Conservation (phyloP, 2,797 vertebrate species). For the Anguilla anguilla region DNA sequence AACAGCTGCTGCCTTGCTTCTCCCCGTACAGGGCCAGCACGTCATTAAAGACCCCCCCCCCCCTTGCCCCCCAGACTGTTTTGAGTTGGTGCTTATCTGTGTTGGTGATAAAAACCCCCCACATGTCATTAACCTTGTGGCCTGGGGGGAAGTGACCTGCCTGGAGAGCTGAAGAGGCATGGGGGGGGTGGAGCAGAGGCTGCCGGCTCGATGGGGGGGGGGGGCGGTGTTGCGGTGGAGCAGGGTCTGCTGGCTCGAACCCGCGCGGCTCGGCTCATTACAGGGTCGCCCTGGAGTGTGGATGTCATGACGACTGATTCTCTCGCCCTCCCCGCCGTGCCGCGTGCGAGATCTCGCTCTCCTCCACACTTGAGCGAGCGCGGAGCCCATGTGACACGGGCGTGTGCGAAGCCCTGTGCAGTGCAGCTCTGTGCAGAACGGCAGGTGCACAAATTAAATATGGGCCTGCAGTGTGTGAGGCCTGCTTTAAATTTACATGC, state of each 20-base stretch:
- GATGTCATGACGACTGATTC: constrained; percentile 47
- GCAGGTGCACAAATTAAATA: background rate
- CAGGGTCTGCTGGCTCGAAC: constrained; percentile 2
- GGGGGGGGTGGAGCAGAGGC: constrained; percentile 34
- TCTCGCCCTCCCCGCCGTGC: constrained; percentile 26
- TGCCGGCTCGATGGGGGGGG: background rate
- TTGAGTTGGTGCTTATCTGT: constrained; percentile 25
- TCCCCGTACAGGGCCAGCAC: background rate
- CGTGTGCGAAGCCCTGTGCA: background rate
- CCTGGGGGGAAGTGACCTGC: constrained; percentile 30
- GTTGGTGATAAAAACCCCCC: constrained; percentile 4
- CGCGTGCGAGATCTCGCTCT: constrained; percentile 29
- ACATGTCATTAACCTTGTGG: constrained; percentile 46
- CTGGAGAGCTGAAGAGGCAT: constrained; percentile 14
- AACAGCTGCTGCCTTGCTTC: constrained; percentile 7
- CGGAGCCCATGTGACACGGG: constrained; percentile 23
- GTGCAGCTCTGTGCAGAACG: background rate
- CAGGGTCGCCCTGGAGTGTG: constrained; percentile 43
- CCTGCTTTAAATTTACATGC: background rate
- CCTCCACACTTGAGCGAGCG: constrained; percentile 25
- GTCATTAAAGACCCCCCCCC: background rate
- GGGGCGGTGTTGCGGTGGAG: constrained; percentile 33
- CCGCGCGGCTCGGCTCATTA: constrained; percentile 14
- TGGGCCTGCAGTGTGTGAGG: background rate
- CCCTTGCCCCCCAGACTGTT: background rate